Percentiles rank a stretch among this genome's conserved stretches.
phyloP scores from a whole-genome alignment of 2,888 invertebrate species.

The Andrena chrysosceles region DNA sequence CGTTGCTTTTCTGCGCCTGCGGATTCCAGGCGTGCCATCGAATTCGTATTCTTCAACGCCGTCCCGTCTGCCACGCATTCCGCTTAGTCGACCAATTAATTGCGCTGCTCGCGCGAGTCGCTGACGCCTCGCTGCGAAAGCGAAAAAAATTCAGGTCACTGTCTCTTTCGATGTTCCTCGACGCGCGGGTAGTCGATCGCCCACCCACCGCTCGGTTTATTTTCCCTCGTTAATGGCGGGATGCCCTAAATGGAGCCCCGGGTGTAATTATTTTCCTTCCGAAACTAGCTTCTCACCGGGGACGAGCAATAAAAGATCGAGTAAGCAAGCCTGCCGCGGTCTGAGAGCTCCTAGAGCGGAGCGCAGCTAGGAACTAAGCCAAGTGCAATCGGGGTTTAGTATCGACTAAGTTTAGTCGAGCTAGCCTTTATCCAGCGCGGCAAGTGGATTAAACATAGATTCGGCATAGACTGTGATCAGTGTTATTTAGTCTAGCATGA shows the following conservation, averaged over 20 bases:
- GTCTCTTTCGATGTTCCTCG: background rate
- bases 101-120: background rate
- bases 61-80: constrained; percentile 62
- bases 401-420: constrained; percentile 33
- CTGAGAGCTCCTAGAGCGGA: background rate
- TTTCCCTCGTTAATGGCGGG: background rate
- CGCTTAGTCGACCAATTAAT: constrained; percentile 69
- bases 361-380: constrained; percentile 36
- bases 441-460: constrained; percentile 30
- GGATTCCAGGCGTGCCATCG: constrained; percentile 60
- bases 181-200: background rate
- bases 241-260: background rate
- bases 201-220: background rate
- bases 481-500: constrained; percentile 31
- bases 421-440: constrained; percentile 42
- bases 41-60: constrained; percentile 66
- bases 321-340: background rate
- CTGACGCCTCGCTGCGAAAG: background rate
- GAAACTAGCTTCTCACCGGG: background rate
- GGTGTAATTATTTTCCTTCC: constrained; percentile 27
- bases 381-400: constrained; percentile 23
- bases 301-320: constrained; percentile 7
- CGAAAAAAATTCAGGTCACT: constrained; percentile 10
- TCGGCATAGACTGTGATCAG: constrained; percentile 3
- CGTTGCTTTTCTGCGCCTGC: constrained; percentile 13